Conservation (phyloP, 53 echinoderm and acorn worm genomes). For the Temnopleurus reevesii region DNA sequence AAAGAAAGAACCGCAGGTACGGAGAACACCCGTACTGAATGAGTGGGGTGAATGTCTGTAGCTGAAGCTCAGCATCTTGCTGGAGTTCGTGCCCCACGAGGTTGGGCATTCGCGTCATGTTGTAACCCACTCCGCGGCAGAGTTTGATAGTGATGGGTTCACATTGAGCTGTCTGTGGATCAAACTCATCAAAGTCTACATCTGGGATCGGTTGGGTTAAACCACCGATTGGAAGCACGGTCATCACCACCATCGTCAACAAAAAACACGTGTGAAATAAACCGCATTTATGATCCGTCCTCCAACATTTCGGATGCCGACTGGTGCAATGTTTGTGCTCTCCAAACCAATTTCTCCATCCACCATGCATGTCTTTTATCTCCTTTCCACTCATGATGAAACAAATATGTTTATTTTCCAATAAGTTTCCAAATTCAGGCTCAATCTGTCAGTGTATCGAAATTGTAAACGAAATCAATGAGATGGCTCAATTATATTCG, state of each 20-base stretch:
- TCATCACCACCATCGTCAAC: constrained; percentile 1
- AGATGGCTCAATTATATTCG: background rate
- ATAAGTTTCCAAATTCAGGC: background rate
- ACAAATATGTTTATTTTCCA: background rate
- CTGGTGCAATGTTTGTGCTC: constrained; percentile 14
- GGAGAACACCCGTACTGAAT: constrained; percentile 94
- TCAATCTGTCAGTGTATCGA: background rate
- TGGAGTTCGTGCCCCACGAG: constrained; percentile 94
- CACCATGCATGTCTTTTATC: background rate
- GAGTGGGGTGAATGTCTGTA: constrained; percentile 95
- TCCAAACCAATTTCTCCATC: background rate
- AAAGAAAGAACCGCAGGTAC: constrained; percentile 87
- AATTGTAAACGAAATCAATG: background rate
- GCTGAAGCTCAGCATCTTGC: constrained; percentile 87
- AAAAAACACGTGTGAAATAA: constrained; percentile 8
- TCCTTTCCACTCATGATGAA: constrained; percentile 4
- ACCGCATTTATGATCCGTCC: background rate
- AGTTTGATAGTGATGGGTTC: constrained; percentile 85
- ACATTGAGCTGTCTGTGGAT: constrained; percentile 88
- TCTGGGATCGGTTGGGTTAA: constrained; percentile 41
- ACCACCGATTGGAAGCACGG: background rate
- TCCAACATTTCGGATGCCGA: constrained; percentile 19
- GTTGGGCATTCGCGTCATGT: constrained; percentile 96
- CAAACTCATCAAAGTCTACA: constrained; percentile 77
- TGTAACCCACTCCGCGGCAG: constrained; percentile 90